Evolutionary conservation across 2,113 vertebrate genomes (phyloP).

Genomic region (Thomomys bottae): DNA sequence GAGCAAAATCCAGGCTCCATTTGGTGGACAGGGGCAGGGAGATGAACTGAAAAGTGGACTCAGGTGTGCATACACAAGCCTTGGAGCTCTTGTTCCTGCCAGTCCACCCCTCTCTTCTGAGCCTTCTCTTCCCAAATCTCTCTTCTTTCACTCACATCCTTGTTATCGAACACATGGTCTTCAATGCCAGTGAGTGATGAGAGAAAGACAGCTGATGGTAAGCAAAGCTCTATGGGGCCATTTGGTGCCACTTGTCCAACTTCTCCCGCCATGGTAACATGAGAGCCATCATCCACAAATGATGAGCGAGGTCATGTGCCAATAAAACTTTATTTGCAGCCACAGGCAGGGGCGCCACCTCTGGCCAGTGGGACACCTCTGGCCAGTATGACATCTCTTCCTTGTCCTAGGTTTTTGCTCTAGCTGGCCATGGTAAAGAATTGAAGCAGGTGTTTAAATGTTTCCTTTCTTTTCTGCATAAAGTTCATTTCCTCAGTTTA

Average conservation of each 20-base stretch:
- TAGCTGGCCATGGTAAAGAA: not conserved
- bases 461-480: constrained; percentile 2
- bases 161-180: not conserved
- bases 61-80: not conserved
- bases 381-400: not conserved
- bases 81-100: not conserved
- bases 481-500: not conserved
- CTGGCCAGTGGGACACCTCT: not conserved
- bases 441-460: not conserved
- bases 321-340: not conserved
- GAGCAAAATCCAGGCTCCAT: not conserved
- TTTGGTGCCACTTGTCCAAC: not conserved
- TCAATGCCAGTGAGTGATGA: not conserved
- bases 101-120: not conserved
- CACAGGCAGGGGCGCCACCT: not conserved
- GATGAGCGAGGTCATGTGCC: not conserved
- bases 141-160: not conserved
- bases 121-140: not conserved
- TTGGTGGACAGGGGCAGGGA: not conserved
- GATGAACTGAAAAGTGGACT: no score
- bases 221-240: not conserved
- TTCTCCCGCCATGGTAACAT: accelerated
- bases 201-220: not conserved
- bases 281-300: not conserved
- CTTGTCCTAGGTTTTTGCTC: not conserved